Base-by-base conservation (phyloP, 2,113 vertebrate genomes). In the Vombatus ursinus region DNA sequence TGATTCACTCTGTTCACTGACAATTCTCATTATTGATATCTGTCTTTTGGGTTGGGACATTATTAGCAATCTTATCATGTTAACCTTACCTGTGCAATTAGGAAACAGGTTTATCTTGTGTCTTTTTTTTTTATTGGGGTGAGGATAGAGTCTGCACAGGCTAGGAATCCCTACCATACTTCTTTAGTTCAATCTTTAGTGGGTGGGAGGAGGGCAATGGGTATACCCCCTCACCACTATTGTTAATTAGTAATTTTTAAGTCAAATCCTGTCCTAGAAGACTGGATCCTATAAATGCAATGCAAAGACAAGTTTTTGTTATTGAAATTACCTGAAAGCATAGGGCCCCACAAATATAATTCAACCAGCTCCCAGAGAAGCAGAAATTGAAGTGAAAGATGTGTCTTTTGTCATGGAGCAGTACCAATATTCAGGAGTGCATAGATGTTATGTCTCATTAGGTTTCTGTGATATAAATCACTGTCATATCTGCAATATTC, bases 341-440 rank as follows among this genome's bases (percentile, higher is more conserved):
- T 1, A 53, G 25, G 3, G 92, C 93, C 28, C 16, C 95, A 24
- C 25, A 97, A 96, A 92, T 94, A 96, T 93, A 53, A 92, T 47
- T 14, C 61, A 28, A 26, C 7, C 52, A 92, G 91, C 4, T 93
- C 25, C 23, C 94, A 95, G 89, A 37, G 25, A 89, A 93, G 92
- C 94, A 50, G 28, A 61, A 54, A 93, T 97, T 96, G 91, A 90
- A 96, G 89, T 52, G 52, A 51, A 96, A 92, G 47, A 96, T 90
- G 25, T 92, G 91, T 52, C n/a, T 50, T 37, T 91, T 94, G 96
- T 89, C n/a, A 95, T 92, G 61, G 90, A 37, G 8, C 8, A 50
- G 28, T 2, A 93, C 0, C 44, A 68, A 54, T 90, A 54, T 89
- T n/a, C 68, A 94, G 95, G 16, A 92, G 54, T 84, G 91, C 90